Percentiles rank a stretch among this genome's conserved stretches.
These are phyloP conservation scores for Drosophila leonis DNA, from an alignment of 2,888 invertebrate genomes.

Conservation along the genomic window DNA sequence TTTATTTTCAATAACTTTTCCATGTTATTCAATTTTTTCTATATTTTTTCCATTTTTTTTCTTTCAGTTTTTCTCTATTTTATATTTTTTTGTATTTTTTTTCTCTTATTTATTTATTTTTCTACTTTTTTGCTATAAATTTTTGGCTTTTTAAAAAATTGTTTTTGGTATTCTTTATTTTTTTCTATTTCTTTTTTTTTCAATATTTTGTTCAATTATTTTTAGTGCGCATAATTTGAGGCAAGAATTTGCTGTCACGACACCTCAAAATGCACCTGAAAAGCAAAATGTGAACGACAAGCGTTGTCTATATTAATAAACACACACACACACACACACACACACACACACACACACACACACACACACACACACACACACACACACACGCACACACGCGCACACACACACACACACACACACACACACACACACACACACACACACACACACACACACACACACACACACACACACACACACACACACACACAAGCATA, in stretches of 20 bases:
- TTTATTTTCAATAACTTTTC: neutral
- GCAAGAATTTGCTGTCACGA: conserved; percentile 75
- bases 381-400: too few species aligned
- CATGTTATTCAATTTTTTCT: neutral
- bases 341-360: neutral
- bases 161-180: too few species aligned
- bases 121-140: neutral
- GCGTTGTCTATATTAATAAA: conserved; percentile 32
- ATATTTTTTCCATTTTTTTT: neutral
- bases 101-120: neutral
- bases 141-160: neutral
- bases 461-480: conserved; percentile 11
- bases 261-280: conserved; percentile 81
- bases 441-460: conserved; percentile 9
- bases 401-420: neutral
- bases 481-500: conserved; percentile 1
- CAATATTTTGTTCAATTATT: conserved; percentile 62
- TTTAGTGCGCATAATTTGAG: conserved; percentile 81
- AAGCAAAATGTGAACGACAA: conserved; percentile 27
- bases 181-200: neutral
- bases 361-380: neutral
- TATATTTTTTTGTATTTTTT: neutral
- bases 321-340: conserved; percentile 18
- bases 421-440: conserved; percentile 15
- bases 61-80: neutral